These are phyloP conservation scores for Phaetusa simplex DNA, from an alignment of 2,113 vertebrate species.

Conservation along the genomic window DNA sequence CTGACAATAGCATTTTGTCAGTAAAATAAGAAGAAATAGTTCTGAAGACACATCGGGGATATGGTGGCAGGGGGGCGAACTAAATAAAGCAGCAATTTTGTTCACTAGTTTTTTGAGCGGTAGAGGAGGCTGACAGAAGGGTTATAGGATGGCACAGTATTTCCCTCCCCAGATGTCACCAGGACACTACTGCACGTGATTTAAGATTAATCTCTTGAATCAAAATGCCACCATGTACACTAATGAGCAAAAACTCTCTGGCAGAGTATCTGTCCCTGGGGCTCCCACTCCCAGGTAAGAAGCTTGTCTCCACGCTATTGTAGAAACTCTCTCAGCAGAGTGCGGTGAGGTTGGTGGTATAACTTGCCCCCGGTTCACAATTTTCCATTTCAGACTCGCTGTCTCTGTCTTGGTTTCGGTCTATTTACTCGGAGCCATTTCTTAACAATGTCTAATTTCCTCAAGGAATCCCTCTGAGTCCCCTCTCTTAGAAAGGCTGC, in stretches of 20 bases:
- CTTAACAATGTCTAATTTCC: conserved; percentile 75
- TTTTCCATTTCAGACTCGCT: conserved; percentile 72
- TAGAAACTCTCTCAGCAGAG: conserved; percentile 26
- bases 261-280: conserved; percentile 8
- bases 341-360: conserved; percentile 33
- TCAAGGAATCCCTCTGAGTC: conserved; percentile 72
- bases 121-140: neutral
- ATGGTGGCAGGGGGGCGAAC: neutral
- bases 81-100: conserved; percentile 10
- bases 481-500: conserved; percentile 66
- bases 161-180: conserved; percentile 20
- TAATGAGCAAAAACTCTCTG: conserved; percentile 55
- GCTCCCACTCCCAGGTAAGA: conserved; percentile 47
- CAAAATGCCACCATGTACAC: conserved; percentile 28
- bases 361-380: conserved; percentile 63
- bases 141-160: neutral
- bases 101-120: neutral
- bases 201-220: conserved; percentile 48
- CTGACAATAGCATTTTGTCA: conserved; percentile 53
- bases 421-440: conserved; percentile 72
- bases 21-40: conserved; percentile 26
- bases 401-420: conserved; percentile 74
- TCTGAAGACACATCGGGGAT: conserved; percentile 8
- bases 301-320: conserved; percentile 16
- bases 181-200: neutral